Conservation (phyloP, 2,888 invertebrate genomes). For the Microctonus hyperodae region DNA sequence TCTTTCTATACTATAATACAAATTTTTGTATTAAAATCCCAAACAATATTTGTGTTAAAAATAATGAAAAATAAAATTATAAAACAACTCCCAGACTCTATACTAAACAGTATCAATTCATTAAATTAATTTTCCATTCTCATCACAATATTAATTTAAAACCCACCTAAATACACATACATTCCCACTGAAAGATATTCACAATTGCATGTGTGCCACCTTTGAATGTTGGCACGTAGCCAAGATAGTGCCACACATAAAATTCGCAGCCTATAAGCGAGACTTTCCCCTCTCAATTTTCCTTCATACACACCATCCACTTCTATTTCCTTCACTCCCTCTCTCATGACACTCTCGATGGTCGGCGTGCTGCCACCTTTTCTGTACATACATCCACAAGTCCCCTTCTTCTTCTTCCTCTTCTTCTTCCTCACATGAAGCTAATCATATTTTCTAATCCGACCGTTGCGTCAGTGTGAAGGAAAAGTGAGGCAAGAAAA, state of each 20-base stretch:
- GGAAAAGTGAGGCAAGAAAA: conserved; percentile 31
- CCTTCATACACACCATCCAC: conserved; percentile 34
- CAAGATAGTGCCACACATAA: conserved; percentile 52
- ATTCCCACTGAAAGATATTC: too few relatives aligned
- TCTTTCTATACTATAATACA: too few relatives aligned
- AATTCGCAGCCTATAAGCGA: conserved; percentile 46
- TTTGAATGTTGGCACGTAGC: conserved; percentile 43
- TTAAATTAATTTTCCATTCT: too few relatives aligned
- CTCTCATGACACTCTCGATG: conserved; percentile 33
- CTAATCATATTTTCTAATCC: conserved; percentile 62
- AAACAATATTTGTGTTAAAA: too few relatives aligned
- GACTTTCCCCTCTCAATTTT: conserved; percentile 36
- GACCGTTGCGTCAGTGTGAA: conserved; percentile 47
- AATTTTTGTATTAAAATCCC: too few relatives aligned
- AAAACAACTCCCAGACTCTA: too few relatives aligned
- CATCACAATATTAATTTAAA: too few relatives aligned
- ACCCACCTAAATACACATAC: too few relatives aligned
- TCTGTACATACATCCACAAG: conserved; percentile 36
- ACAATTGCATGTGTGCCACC: too few relatives aligned
- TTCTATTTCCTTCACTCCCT: conserved; percentile 33
- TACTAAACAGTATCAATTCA: too few relatives aligned
- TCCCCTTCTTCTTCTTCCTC: neutral
- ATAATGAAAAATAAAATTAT: too few relatives aligned
- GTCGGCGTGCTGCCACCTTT: conserved; percentile 35
- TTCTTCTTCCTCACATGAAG: conserved; percentile 45